Base-by-base conservation (phyloP, 92 coral and sea anemone species). In the Actinostola sp. region DNA sequence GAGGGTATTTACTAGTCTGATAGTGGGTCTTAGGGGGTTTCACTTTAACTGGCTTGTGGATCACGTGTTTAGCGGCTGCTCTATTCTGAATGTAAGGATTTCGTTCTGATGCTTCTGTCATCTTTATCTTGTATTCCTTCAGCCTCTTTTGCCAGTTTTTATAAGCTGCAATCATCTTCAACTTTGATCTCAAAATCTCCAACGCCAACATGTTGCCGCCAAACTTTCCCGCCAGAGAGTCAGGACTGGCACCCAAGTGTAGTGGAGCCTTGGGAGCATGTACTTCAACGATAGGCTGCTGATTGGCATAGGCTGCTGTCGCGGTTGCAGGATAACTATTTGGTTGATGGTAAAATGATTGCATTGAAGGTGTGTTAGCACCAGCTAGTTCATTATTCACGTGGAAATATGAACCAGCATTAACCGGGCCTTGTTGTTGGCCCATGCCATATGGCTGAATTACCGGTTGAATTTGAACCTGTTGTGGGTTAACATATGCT, bases 91-190 rank as follows among this genome's bases (percentile, higher is more conserved):
- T 71, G 61, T 60, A 66, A 0, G 66, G 73, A 43, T 61, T 76
- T 23, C 56, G 43, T 66, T 52, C 55, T 21, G 64, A 71, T 1
- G 76, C 75, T 5, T 75, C 63, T 1, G 70, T 28, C 63, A 86
- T 70, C 46, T 90, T 70, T 1, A 46, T 62, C 56, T 89, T 87
- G 82, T 83, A 90, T 41, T 87, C 97, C 26, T 80, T 80, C 17
- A 90, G 78, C 25, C 97, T 70, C 27, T 79, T 77, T 76, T 90
- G 92, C 83, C 89, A 90, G 80, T 90, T 90, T 60, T 90, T 90
- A 49, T 90, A 90, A 4, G 97, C 97, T 20, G 97, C 97, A 34
- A 90, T 72, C 97, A 90, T 90, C 79, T 90, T 87, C 16, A 90
- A 80, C 36, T 90, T 90, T 8, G 97, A 61, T 66, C 89, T 78